Percentiles rank a stretch among this genome's conserved stretches.
These are phyloP conservation scores for Drosophila maculinotata DNA, from an alignment of 2,888 invertebrate genomes.

Conservation along the genomic window DNA sequence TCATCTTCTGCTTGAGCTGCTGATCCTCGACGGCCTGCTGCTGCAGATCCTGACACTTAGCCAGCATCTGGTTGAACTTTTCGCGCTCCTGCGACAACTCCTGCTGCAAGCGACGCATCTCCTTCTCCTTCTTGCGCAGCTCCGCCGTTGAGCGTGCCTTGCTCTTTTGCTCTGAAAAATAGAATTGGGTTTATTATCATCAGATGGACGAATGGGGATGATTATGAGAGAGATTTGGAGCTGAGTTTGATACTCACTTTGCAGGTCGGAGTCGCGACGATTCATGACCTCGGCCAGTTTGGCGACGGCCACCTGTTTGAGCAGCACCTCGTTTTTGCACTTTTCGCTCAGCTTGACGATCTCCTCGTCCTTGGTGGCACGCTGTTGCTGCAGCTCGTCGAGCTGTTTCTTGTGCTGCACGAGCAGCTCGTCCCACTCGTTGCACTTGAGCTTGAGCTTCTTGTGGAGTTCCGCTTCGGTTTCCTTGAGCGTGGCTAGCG, in stretches of 20 bases:
- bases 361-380: constrained; percentile 90
- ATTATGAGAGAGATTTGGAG: not conserved
- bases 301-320: constrained; percentile 97
- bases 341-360: constrained; percentile 92
- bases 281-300: constrained; percentile 99
- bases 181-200: not conserved
- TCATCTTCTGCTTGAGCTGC: constrained; percentile 89
- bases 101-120: constrained; percentile 96
- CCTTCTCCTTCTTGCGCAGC: constrained; percentile 95
- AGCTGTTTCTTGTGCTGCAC: constrained; percentile 91
- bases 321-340: constrained; percentile 93
- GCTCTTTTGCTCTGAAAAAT: constrained; percentile 88
- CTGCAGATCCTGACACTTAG: constrained; percentile 94
- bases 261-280: constrained; percentile 89
- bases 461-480: constrained; percentile 89
- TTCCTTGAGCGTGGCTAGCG: constrained; percentile 90
- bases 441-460: constrained; percentile 88
- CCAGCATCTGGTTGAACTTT: constrained; percentile 94
- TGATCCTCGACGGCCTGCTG: constrained; percentile 93
- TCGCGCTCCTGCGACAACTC: constrained; percentile 97
- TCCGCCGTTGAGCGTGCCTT: constrained; percentile 92
- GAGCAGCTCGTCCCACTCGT: constrained; percentile 93
- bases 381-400: constrained; percentile 90
- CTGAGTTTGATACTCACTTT: constrained; percentile 86
- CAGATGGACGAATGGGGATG: not conserved